These are phyloP conservation scores for Caenorhabditis imperialis DNA, from an alignment of 2,888 invertebrate species.

Conservation along the genomic window DNA sequence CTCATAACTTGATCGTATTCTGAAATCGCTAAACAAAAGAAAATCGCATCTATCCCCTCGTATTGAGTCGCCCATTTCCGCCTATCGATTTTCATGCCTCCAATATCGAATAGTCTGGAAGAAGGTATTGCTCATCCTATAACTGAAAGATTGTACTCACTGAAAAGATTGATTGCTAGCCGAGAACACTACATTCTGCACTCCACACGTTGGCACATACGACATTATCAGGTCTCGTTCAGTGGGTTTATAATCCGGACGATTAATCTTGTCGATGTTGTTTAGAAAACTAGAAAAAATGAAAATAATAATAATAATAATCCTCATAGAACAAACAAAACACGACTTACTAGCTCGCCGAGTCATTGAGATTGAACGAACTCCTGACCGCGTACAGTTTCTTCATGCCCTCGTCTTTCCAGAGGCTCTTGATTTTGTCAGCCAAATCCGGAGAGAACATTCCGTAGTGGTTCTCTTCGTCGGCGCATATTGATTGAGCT, in stretches of 20 bases:
- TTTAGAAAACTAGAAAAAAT: slow-evolving; percentile 66
- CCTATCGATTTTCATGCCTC: slow-evolving; percentile 66
- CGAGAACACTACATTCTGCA: slow-evolving; percentile 68
- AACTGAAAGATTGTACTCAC: slow-evolving; percentile 48
- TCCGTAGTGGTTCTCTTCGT: slow-evolving; percentile 53
- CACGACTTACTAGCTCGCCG: slow-evolving; percentile 62
- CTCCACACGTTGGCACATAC: slow-evolving; percentile 74
- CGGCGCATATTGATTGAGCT: slow-evolving; percentile 55
- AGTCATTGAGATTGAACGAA: slow-evolving; percentile 70
- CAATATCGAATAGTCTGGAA: slow-evolving; percentile 67
- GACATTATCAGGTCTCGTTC: slow-evolving; percentile 71
- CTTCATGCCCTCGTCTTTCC: slow-evolving; percentile 67
- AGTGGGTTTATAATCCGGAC: slow-evolving; percentile 62
- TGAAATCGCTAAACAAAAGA: slow-evolving; percentile 72
- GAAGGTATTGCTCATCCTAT: background rate
- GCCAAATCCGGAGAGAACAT: slow-evolving; percentile 49
- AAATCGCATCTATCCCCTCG: slow-evolving; percentile 73
- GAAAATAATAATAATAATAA: background rate
- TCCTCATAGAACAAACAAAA: background rate
- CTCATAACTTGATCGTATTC: slow-evolving; percentile 72
- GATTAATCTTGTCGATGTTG: slow-evolving; percentile 63
- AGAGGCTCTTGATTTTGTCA: slow-evolving; percentile 51
- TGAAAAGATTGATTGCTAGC: slow-evolving; percentile 66
- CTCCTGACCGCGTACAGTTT: slow-evolving; percentile 64
- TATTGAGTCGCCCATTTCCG: slow-evolving; percentile 71